Percentiles rank a stretch among this genome's conserved stretches.
Evolutionary conservation across 2,888 invertebrate genomes (phyloP).

Genomic region (Thymelicus sylvestris): DNA sequence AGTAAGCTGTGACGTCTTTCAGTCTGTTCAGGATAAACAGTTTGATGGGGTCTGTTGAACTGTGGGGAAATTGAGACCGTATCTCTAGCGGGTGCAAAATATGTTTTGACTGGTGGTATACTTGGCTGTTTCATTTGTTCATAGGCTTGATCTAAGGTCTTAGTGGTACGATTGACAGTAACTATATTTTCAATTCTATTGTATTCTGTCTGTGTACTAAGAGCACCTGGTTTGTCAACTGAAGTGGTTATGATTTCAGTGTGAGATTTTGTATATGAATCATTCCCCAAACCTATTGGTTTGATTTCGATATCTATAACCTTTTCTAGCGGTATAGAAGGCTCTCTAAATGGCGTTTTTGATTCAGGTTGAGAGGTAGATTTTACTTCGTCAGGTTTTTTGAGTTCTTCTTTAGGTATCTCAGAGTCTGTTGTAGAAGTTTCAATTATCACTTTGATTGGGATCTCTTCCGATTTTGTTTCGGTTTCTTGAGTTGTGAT

Average conservation of each 20-base stretch:
- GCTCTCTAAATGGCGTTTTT: conserved; percentile 67
- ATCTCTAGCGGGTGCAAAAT: conserved; percentile 69
- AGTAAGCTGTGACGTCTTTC: conserved; percentile 77
- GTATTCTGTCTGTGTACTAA: conserved; percentile 73
- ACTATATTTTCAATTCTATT: conserved; percentile 77
- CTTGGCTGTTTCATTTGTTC: conserved; percentile 67
- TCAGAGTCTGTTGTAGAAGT: conserved; percentile 6
- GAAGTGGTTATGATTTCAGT: conserved; percentile 73
- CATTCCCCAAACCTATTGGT: conserved; percentile 69
- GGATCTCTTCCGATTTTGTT: conserved; percentile 34
- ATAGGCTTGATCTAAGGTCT: conserved; percentile 71
- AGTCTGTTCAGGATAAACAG: conserved; percentile 62
- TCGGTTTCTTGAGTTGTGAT: conserved; percentile 44
- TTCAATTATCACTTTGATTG: conserved; percentile 35
- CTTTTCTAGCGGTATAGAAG: conserved; percentile 75
- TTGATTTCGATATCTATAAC: conserved; percentile 79
- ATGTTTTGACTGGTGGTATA: conserved; percentile 70
- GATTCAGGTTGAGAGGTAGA: conserved; percentile 48
- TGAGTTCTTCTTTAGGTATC: conserved; percentile 47
- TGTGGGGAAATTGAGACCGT: conserved; percentile 64
- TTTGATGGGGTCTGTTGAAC: conserved; percentile 64
- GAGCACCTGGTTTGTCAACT: conserved; percentile 61
- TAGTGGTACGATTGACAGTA: conserved; percentile 75
- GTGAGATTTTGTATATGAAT: conserved; percentile 68
- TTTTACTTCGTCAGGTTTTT: conserved; percentile 46